A percentile compares a stretch with the other conserved stretches of the same genome.
These are phyloP conservation scores for Matsumyia berberina DNA, from an alignment of 2,888 invertebrate genomes.

Conservation along the genomic window DNA sequence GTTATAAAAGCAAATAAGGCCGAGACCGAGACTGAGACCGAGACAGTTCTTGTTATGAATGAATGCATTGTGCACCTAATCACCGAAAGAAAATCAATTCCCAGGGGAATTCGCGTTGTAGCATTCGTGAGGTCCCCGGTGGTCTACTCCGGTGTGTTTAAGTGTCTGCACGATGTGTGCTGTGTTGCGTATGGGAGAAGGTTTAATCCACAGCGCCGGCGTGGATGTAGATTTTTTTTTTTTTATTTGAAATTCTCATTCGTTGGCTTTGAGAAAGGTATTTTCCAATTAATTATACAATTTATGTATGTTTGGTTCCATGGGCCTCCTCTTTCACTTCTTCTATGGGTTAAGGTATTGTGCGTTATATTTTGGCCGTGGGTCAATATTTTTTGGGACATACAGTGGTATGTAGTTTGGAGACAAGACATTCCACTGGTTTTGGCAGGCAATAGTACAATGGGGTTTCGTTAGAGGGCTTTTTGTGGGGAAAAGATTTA, in stretches of 20 bases:
- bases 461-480: too few species aligned
- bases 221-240: constrained; percentile 39
- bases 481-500: too few species aligned
- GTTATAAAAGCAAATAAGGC: constrained; percentile 71
- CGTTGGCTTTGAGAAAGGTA: constrained; percentile 57
- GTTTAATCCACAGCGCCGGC: constrained; percentile 32
- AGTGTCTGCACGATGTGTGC: constrained; percentile 45
- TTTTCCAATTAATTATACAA: constrained; percentile 68
- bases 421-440: too few species aligned
- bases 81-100: constrained; percentile 68
- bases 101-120: constrained; percentile 68
- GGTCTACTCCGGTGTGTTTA: constrained; percentile 71
- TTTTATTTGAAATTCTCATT: constrained; percentile 34
- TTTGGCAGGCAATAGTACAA: too few species aligned
- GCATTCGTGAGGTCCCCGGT: constrained; percentile 74
- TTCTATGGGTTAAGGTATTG: too few species aligned
- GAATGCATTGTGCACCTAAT: constrained; percentile 75
- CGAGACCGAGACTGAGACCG: constrained; percentile 62
- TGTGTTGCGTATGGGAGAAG: constrained; percentile 24
- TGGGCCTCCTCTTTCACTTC: too few species aligned
- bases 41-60: constrained; percentile 74
- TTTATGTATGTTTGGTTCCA: constrained; percentile 29
- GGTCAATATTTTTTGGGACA: too few species aligned
- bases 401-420: too few species aligned
- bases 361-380: constrained; percentile 1